Conservation (phyloP, 2,797 vertebrate genomes). For the Bufotes viridis region DNA sequence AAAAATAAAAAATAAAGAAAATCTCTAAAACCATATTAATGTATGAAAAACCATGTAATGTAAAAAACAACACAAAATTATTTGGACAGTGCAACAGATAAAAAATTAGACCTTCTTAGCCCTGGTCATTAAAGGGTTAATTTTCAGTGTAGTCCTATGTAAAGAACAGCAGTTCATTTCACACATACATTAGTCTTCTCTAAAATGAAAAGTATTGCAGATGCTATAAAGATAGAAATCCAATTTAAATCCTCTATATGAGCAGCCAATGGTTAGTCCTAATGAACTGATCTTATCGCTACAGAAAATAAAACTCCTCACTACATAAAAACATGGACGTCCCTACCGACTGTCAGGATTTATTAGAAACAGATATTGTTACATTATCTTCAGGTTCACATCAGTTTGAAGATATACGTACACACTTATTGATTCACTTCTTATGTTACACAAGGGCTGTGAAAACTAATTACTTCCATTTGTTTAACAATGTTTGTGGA, state of each 20-base stretch:
- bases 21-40: too few species aligned
- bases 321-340: not conserved
- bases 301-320: not conserved
- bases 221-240: slow-evolving; percentile 25
- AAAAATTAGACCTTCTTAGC: too few species aligned
- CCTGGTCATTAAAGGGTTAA: too few species aligned
- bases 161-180: not conserved
- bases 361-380: slow-evolving; percentile 1
- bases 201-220: slow-evolving; percentile 18
- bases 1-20: too few species aligned
- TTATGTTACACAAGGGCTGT: not conserved
- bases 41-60: too few species aligned
- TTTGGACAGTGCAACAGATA: too few species aligned
- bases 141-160: not conserved
- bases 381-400: slow-evolving; percentile 36
- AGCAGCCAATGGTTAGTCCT: not conserved
- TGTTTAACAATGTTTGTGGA: slow-evolving; percentile 15
- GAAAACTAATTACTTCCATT: slow-evolving; percentile 35
- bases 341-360: not conserved
- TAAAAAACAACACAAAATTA: too few species aligned
- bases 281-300: not conserved
- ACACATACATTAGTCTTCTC: not conserved
- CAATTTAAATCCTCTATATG: not conserved
- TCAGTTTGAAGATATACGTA: slow-evolving; percentile 32
- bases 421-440: not conserved